Evolutionary conservation across 2,888 invertebrate species (phyloP).

Genomic region (Baronia brevicornis): DNA sequence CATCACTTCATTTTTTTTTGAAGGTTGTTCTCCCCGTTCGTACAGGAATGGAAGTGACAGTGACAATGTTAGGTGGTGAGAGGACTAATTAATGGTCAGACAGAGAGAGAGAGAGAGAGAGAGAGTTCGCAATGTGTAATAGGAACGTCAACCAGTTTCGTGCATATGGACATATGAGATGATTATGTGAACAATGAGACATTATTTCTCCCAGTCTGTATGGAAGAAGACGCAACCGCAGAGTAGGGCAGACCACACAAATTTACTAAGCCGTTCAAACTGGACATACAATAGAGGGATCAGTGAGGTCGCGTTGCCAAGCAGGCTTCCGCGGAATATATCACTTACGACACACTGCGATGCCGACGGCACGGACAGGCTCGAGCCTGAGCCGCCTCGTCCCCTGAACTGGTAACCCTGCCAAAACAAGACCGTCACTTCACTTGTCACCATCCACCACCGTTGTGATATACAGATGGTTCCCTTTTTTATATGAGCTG

Average conservation of each 20-base stretch:
- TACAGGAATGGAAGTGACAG: constrained; percentile 42
- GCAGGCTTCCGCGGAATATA: constrained; percentile 44
- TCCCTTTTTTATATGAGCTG: too few species aligned
- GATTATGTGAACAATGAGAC: constrained; percentile 49
- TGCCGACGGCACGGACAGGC: constrained; percentile 88
- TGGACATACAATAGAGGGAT: constrained; percentile 54
- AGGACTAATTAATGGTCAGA: constrained; percentile 42
- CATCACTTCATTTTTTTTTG: constrained; percentile 44
- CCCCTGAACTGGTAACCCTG: constrained; percentile 80
- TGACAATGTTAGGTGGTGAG: constrained; percentile 47
- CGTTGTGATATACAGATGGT: too few species aligned
- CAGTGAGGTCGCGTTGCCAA: constrained; percentile 45
- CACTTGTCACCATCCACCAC: constrained; percentile 22
- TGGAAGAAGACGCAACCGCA: constrained; percentile 54
- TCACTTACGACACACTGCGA: constrained; percentile 81
- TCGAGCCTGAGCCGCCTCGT: constrained; percentile 84
- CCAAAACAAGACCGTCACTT: constrained; percentile 58
- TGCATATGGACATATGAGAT: constrained; percentile 53
- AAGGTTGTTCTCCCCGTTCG: constrained; percentile 35
- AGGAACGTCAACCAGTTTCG: constrained; percentile 46
- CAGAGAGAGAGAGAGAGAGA: too few species aligned
- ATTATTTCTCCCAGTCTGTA: constrained; percentile 56
- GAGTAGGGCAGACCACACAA: constrained; percentile 57
- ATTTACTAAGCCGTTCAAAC: constrained; percentile 52
- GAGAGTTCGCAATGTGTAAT: constrained; percentile 38